phyloP scores from a whole-genome alignment of 2,888 invertebrate genomes.

The Piscicola geometra region DNA sequence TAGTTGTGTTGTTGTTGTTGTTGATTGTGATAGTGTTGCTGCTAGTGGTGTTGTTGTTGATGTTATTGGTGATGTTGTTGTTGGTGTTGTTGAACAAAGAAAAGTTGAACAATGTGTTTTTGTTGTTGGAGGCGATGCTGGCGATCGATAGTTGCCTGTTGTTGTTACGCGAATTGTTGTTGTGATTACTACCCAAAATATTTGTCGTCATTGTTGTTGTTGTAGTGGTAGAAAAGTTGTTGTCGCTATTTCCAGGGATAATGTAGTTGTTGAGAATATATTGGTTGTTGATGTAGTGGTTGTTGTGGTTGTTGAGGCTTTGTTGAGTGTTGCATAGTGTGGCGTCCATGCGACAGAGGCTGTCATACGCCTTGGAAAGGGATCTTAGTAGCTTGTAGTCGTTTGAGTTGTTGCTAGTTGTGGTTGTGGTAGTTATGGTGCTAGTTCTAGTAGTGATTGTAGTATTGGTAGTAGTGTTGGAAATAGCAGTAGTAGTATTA shows the following conservation, averaged over 20 bases:
- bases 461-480: no score
- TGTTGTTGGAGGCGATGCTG: neutral
- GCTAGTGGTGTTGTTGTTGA: neutral
- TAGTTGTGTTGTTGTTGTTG: conserved; percentile 9
- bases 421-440: neutral
- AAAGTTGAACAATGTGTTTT: neutral
- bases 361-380: neutral
- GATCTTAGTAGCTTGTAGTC: neutral
- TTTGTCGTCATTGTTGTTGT: neutral
- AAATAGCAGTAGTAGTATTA: no score
- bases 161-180: no score
- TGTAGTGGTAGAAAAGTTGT: conserved; percentile 1
- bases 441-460: neutral
- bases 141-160: no score
- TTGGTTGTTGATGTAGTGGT: neutral
- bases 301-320: neutral
- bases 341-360: neutral
- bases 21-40: neutral
- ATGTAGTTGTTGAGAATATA: neutral
- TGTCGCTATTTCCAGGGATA: neutral
- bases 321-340: neutral
- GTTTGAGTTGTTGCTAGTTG: neutral
- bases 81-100: neutral
- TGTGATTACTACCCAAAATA: no score
- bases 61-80: neutral